phyloP scores from a whole-genome alignment of 2,797 vertebrate genomes.

The Scolopax rusticola region DNA sequence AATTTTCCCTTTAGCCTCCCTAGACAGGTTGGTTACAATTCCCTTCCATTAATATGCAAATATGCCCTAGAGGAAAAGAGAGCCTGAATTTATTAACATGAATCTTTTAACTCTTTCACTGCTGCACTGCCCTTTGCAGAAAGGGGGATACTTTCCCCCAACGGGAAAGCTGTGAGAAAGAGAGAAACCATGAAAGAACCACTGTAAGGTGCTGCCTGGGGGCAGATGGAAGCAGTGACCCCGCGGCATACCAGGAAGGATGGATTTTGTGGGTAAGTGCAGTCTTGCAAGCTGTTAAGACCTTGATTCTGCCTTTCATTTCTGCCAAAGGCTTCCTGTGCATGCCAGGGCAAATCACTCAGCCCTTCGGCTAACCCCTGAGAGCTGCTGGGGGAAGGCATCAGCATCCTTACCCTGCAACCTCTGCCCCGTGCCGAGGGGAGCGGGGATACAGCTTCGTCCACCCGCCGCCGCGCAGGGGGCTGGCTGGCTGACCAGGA shows the following conservation, averaged over 20 bases:
- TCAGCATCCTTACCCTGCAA: neutral
- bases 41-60: conserved; percentile 64
- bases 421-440: neutral
- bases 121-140: neutral
- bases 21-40: conserved; percentile 58
- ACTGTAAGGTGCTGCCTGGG: fast-evolving
- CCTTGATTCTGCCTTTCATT: neutral
- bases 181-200: neutral
- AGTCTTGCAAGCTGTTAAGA: neutral
- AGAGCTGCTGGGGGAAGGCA: neutral
- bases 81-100: conserved; percentile 43
- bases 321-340: neutral
- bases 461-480: fast-evolving
- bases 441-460: neutral
- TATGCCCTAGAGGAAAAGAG: conserved; percentile 56
- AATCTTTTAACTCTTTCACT: conserved; percentile 41
- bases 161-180: neutral
- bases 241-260: fast-evolving
- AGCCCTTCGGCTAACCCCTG: neutral
- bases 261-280: neutral
- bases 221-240: neutral
- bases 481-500: neutral
- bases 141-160: neutral
- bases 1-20: conserved; percentile 61
- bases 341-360: neutral